These are phyloP conservation scores for Cyclura pinguis DNA, from an alignment of 2,797 vertebrate genomes.

Conservation along the genomic window DNA sequence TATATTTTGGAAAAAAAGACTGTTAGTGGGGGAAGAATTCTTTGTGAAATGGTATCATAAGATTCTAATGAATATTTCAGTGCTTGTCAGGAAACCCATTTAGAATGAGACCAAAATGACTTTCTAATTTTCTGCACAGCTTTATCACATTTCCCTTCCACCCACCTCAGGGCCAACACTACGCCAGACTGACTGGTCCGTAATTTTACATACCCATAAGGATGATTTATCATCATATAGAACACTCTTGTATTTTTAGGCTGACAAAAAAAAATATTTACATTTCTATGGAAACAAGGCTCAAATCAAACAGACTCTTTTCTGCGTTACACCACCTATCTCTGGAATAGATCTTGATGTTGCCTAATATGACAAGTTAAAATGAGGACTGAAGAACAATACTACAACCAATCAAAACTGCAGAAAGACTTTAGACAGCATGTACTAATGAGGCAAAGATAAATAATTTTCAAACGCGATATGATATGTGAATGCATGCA, in stretches of 20 bases:
- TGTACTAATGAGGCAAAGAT: not conserved
- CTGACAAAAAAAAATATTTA: not conserved
- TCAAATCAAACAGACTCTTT: not conserved
- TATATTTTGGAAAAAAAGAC: not conserved
- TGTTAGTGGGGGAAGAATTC: not conserved
- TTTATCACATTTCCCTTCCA: not conserved
- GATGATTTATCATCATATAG: not conserved
- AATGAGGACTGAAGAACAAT: accelerated
- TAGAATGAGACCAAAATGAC: not conserved
- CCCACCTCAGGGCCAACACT: not conserved
- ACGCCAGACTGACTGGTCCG: not conserved
- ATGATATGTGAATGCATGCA: not conserved
- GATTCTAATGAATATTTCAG: conserved; percentile 32
- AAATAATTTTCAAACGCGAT: not conserved
- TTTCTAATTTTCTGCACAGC: conserved; percentile 23
- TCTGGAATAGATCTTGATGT: not conserved
- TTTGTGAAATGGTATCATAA: not conserved
- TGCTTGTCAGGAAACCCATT: conserved; percentile 6
- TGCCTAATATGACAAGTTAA: not conserved
- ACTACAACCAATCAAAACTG: not conserved
- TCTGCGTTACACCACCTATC: not conserved
- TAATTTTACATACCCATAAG: not conserved
- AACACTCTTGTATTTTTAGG: not conserved
- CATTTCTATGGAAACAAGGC: not conserved
- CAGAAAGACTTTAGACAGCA: not conserved